phyloP scores from a whole-genome alignment of 2,113 vertebrate species.

The Accipiter virgatus region DNA sequence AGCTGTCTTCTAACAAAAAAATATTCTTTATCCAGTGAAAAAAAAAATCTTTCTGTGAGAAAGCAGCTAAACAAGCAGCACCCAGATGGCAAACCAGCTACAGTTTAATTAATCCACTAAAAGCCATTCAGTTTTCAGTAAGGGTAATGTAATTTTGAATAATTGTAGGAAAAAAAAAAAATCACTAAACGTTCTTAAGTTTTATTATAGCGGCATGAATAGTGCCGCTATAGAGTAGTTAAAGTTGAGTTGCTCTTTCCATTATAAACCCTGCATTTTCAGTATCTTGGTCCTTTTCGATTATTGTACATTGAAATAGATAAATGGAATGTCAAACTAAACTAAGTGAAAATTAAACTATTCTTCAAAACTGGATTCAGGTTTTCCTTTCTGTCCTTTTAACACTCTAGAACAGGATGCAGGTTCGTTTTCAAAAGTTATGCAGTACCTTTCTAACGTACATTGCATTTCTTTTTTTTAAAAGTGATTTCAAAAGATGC shows the following conservation, averaged over 20 bases:
- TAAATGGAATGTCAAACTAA: conserved; percentile 9
- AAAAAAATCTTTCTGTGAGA: conserved; percentile 74
- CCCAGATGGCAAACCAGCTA: conserved; percentile 86
- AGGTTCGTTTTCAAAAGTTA: neutral
- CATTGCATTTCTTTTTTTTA: neutral
- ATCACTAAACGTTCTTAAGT: conserved; percentile 78
- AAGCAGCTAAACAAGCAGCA: conserved; percentile 77
- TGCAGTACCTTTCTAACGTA: neutral
- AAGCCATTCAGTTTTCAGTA: conserved; percentile 84
- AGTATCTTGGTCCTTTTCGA: conserved; percentile 46
- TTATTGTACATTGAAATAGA: conserved; percentile 1
- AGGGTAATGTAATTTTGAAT: conserved; percentile 86
- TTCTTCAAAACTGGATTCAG: neutral
- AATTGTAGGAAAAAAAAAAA: conserved; percentile 74
- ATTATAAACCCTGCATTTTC: conserved; percentile 67
- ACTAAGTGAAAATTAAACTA: neutral
- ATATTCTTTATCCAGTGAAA: conserved; percentile 72
- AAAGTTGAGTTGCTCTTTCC: conserved; percentile 71
- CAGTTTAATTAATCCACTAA: conserved; percentile 88
- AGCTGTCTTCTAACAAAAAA: conserved; percentile 70
- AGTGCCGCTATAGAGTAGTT: conserved; percentile 74
- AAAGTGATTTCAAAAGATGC: neutral
- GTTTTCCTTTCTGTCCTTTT: neutral
- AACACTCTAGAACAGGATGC: neutral
- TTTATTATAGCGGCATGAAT: conserved; percentile 78